Percentiles rank a stretch among this genome's conserved stretches.
phyloP scores from a whole-genome alignment of 2,888 invertebrate species.

The Psylliodes chrysocephalus region DNA sequence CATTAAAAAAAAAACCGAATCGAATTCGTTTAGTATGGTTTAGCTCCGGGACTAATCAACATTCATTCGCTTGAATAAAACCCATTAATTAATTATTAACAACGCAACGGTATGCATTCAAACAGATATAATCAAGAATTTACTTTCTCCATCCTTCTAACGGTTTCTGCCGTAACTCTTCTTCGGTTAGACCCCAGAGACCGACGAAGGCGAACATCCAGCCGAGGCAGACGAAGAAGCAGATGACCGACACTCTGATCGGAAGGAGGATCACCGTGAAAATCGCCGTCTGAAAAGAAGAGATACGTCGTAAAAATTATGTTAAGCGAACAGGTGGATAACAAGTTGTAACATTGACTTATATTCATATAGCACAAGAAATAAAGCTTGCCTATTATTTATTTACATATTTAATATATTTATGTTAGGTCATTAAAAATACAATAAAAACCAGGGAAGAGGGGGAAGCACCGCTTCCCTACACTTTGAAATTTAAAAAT shows the following conservation, averaged over 20 bases:
- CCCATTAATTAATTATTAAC: background rate
- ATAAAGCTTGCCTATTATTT: no score
- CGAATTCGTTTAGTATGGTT: no score
- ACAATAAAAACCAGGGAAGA: no score
- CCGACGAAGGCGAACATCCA: slow-evolving; percentile 89
- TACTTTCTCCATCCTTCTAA: slow-evolving; percentile 92
- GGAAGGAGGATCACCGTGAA: slow-evolving; percentile 87
- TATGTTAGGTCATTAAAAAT: no score
- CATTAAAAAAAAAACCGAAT: no score
- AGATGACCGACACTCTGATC: slow-evolving; percentile 80
- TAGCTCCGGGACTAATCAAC: background rate
- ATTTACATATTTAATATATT: no score
- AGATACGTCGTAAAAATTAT: slow-evolving; percentile 4
- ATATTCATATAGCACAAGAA: no score
- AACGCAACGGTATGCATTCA: slow-evolving; percentile 17
- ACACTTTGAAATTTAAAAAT: no score
- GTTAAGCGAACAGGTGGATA: no score
- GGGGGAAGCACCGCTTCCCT: no score
- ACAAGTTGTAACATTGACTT: no score
- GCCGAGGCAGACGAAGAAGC: slow-evolving; percentile 79
- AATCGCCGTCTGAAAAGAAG: slow-evolving; percentile 81
- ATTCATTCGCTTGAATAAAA: background rate
- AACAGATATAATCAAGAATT: slow-evolving; percentile 52
- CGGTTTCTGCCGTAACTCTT: slow-evolving; percentile 81
- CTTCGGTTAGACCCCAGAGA: slow-evolving; percentile 81